phyloP scores from a whole-genome alignment of 2,113 vertebrate genomes.

The Rhineura floridana region DNA sequence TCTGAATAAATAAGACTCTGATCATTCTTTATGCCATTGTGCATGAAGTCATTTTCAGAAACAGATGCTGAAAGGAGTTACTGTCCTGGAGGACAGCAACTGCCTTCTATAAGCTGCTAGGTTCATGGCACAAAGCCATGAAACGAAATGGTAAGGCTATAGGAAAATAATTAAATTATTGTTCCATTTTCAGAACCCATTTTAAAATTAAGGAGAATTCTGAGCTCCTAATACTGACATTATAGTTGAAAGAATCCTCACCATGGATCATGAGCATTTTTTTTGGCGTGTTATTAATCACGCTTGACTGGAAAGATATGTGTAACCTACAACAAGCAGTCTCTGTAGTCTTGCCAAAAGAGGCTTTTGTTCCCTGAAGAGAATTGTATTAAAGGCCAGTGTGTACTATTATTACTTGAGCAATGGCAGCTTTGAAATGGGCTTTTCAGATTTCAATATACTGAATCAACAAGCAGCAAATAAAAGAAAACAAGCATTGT shows the following conservation, averaged over 20 bases:
- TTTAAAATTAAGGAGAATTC: constrained; percentile 70
- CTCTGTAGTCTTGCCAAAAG: constrained; percentile 69
- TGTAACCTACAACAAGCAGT: constrained; percentile 69
- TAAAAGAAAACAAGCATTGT: constrained; percentile 63
- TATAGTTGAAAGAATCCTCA: constrained; percentile 72
- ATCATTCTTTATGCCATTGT: constrained; percentile 68
- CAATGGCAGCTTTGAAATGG: constrained; percentile 58
- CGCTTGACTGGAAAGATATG: constrained; percentile 72
- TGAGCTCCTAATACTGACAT: constrained; percentile 68
- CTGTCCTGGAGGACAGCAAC: constrained; percentile 72
- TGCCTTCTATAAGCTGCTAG: constrained; percentile 66
- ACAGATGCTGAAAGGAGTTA: constrained; percentile 66
- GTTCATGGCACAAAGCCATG: constrained; percentile 64
- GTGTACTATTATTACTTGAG: constrained; percentile 66
- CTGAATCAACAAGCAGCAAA: constrained; percentile 44
- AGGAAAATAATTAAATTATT: constrained; percentile 75
- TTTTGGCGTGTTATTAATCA: constrained; percentile 72
- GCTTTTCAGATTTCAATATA: constrained; percentile 63
- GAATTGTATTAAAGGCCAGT: constrained; percentile 71
- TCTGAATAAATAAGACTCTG: constrained; percentile 46
- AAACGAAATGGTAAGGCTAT: constrained; percentile 73
- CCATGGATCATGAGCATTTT: constrained; percentile 70
- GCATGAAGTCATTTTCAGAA: constrained; percentile 76
- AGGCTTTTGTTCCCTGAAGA: constrained; percentile 70
- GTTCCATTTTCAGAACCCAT: constrained; percentile 70